Evolutionary conservation across 2,113 vertebrate species (phyloP).

Genomic region (Elanus axillaris): DNA sequence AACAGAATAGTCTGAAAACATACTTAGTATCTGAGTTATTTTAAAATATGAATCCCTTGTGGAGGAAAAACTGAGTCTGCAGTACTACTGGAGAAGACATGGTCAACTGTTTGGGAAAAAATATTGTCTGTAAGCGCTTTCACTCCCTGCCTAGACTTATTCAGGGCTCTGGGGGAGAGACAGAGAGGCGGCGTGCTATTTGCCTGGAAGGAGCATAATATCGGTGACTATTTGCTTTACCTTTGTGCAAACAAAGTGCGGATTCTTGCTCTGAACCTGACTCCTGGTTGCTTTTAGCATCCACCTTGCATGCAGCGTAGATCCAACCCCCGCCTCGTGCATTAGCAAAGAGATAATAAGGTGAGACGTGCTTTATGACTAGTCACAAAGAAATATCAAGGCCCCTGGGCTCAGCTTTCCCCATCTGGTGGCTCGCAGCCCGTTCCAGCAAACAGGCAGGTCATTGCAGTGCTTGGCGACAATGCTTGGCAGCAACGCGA

Average conservation of each 20-base stretch:
- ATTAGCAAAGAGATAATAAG: background rate
- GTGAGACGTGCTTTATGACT: background rate
- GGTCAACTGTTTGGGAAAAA: background rate
- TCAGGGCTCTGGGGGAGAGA: background rate
- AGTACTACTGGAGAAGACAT: background rate
- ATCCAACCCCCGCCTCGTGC: background rate
- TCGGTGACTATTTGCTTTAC: slow-evolving; percentile 36
- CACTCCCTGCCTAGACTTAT: background rate
- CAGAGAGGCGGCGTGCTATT: background rate
- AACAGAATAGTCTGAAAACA: background rate
- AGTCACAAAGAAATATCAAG: background rate
- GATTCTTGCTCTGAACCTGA: background rate
- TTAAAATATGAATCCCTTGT: background rate
- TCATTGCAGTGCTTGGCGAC: background rate
- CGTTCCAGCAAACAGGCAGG: background rate
- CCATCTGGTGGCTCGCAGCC: background rate
- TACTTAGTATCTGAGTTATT: background rate
- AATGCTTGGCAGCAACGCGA: background rate
- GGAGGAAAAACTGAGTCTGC: background rate
- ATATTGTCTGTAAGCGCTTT: background rate
- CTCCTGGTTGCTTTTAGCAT: background rate
- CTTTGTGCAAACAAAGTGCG: background rate
- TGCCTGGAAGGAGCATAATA: background rate
- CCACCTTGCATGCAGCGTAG: background rate
- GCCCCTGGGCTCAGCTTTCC: background rate